Conservation (phyloP, 2,797 vertebrate species). For the Lepus oiostolus region DNA sequence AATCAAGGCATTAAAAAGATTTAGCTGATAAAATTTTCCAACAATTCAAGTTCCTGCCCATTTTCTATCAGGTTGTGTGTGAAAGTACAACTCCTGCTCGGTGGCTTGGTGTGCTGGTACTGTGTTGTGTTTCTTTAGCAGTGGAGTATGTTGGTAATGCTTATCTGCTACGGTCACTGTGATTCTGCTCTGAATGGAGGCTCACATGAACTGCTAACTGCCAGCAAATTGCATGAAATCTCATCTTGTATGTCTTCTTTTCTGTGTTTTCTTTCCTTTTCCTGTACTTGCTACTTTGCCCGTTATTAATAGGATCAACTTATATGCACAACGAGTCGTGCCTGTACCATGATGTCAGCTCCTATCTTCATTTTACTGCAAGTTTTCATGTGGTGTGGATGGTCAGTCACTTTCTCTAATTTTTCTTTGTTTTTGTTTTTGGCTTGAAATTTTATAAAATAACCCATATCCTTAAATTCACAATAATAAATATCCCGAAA, state of each 20-base stretch:
- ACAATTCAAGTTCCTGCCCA: not conserved
- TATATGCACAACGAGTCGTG: constrained; percentile 94
- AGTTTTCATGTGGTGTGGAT: constrained; percentile 95
- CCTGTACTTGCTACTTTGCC: constrained; percentile 92
- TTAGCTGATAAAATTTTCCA: not conserved
- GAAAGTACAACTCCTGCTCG: constrained; percentile 88
- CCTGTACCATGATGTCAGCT: constrained; percentile 90
- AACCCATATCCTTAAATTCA: not conserved
- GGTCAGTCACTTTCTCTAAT: constrained; percentile 93
- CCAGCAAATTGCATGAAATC: constrained; percentile 90
- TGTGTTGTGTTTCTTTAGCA: constrained; percentile 79
- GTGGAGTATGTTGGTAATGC: constrained; percentile 84
- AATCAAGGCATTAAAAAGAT: not conserved
- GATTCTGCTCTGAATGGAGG: constrained; percentile 87
- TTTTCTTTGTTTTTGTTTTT: constrained; percentile 82
- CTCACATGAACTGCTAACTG: constrained; percentile 89
- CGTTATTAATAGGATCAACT: constrained; percentile 95
- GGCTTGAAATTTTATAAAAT: constrained; percentile 66
- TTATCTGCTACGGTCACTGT: constrained; percentile 87
- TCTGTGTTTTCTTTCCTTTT: constrained; percentile 90
- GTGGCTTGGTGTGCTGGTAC: constrained; percentile 85
- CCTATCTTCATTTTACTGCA: constrained; percentile 94
- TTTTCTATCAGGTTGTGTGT: constrained; percentile 84
- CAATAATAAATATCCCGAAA: not conserved
- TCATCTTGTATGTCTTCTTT: constrained; percentile 91